These are phyloP conservation scores for Lepisosteus oculatus DNA, from an alignment of 2,113 vertebrate genomes.

Conservation along the genomic window DNA sequence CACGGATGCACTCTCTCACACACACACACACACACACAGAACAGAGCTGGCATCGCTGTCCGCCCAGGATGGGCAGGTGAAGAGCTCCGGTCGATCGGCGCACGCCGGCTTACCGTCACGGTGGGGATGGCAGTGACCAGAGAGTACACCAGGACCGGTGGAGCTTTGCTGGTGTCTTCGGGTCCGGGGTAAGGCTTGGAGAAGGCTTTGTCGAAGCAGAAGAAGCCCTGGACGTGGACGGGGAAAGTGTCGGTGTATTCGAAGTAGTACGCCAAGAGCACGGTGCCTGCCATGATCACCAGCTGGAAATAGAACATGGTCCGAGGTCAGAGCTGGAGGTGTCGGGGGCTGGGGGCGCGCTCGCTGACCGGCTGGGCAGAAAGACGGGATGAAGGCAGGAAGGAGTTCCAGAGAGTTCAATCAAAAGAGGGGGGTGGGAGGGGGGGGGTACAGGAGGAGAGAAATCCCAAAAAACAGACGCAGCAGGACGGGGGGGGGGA, in stretches of 20 bases:
- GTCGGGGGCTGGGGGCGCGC: conserved; percentile 16
- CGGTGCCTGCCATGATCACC: conserved; percentile 82
- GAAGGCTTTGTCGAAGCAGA: conserved; percentile 82
- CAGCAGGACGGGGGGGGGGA: too few species aligned
- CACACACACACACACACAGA: too few species aligned
- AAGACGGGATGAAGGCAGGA: conserved; percentile 23
- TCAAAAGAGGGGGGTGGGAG: conserved; percentile 26
- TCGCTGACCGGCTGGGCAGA: conserved; percentile 1
- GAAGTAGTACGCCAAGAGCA: conserved; percentile 86
- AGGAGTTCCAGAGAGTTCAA: not conserved
- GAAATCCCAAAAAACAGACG: too few species aligned
- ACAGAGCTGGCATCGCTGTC: too few species aligned
- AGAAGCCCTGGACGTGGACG: conserved; percentile 85
- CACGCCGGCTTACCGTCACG: conserved; percentile 67
- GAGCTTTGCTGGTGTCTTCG: conserved; percentile 75
- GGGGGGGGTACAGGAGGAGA: conserved; percentile 16
- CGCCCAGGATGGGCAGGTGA: too few species aligned
- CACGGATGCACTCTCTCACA: too few species aligned
- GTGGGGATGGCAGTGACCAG: conserved; percentile 80
- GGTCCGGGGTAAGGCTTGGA: conserved; percentile 86
- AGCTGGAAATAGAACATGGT: conserved; percentile 79
- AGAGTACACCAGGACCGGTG: conserved; percentile 78
- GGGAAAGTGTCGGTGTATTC: conserved; percentile 90
- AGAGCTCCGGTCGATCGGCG: not conserved
- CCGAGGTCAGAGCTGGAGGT: conserved; percentile 33